Evolutionary conservation across 2,797 vertebrate species (phyloP), one percentile per base, ranked within the genome.

Genomic region (Nannoperca australis): DNA sequence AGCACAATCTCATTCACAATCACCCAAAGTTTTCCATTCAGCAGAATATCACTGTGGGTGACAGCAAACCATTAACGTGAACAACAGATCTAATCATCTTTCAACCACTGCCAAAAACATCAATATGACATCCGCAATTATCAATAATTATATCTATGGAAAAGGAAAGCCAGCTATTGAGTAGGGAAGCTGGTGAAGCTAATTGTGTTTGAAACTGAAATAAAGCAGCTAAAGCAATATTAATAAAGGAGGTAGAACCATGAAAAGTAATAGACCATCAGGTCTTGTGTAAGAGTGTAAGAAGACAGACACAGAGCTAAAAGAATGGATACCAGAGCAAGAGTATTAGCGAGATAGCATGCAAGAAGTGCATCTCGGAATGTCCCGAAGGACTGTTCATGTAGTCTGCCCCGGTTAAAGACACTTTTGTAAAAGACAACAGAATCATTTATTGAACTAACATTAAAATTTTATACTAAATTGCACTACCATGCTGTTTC

Each of bases 401-500:
- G 70, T 53, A 84, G 73, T 69, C 83, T 81, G 78, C 73, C 81
- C 74, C 54, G 70, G 89, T 92, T 92, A 91, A 87, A 93, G 73
- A 88, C 85, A 83, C 70, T 90, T 79, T 73, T 70, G 73, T 74
- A 89, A 93, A 92, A 88, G 84, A 93, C 91, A 94, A 93, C 87
- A 89, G 87, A 92, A 94, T 91, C 72, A 88, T 92, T 90, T 88
- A 91, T 91, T 91, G 88, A 93, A 89, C 78, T 77, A 69, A 92
- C 91, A 95, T 94, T 91, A 95, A 95, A 93, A 86, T 95, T 96
- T 95, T 90, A 96, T 96, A 89, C 94, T 83, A 93, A 95, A 93
- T 92, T 85, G 78, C 93, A 93, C 93, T 92, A 88, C 85, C 93
- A 84, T 90, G 89, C 93, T 95, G 91, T 85, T 92, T 94, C 92